Conservation (phyloP, 2,797 vertebrate genomes). For the Channallabes apus region DNA sequence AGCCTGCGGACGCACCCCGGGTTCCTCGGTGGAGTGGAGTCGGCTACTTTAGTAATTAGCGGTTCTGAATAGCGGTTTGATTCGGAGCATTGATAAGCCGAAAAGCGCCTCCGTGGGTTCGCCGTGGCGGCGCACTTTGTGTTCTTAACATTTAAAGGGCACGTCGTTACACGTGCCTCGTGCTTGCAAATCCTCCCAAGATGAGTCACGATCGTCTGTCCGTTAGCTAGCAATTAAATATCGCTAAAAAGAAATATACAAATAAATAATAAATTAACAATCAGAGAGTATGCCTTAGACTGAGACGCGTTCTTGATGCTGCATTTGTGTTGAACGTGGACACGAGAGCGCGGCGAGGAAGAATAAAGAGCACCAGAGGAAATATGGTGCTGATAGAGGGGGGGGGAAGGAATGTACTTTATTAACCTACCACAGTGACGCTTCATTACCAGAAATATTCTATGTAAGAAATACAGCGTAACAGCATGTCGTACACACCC, state of each 20-base stretch:
- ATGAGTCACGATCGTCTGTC: background rate
- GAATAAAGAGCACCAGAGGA: background rate
- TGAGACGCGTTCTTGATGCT: background rate
- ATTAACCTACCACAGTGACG: background rate
- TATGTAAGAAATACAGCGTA: too few species aligned
- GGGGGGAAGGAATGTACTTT: background rate
- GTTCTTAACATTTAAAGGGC: background rate
- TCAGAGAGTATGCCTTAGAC: background rate
- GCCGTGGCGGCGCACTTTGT: background rate
- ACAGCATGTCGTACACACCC: too few species aligned
- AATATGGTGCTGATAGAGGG: background rate
- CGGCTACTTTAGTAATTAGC: background rate
- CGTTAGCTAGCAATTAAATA: background rate
- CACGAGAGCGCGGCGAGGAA: background rate
- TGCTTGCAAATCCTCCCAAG: background rate
- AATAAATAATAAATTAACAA: background rate
- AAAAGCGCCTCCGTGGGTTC: background rate
- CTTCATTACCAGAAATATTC: too few species aligned
- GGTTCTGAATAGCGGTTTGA: background rate
- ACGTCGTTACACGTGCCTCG: background rate
- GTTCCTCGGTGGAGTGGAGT: background rate
- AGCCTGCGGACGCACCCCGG: background rate
- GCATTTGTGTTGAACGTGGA: background rate
- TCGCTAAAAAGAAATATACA: background rate
- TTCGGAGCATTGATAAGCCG: background rate